Evolutionary conservation across 2,113 vertebrate species (phyloP).

Genomic region (Mobula birostris): DNA sequence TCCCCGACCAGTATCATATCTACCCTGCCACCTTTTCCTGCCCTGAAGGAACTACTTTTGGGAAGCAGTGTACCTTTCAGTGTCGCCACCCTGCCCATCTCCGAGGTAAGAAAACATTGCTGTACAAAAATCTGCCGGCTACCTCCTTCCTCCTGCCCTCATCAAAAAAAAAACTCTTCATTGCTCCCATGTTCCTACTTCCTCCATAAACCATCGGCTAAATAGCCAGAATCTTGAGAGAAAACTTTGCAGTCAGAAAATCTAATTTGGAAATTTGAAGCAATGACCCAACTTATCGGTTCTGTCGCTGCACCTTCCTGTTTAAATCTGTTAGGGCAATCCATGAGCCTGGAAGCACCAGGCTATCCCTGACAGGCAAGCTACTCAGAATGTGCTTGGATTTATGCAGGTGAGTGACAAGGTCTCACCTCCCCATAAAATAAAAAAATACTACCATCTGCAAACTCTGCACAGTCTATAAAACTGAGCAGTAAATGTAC

Average conservation of each 20-base stretch:
- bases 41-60: constrained; percentile 83
- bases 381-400: neutral
- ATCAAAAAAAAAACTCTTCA: neutral
- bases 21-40: constrained; percentile 84
- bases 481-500: neutral
- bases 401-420: neutral
- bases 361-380: neutral
- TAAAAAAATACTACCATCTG: neutral
- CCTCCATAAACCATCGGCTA: neutral
- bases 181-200: neutral
- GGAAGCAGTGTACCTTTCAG: constrained; percentile 80
- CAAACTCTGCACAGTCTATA: neutral
- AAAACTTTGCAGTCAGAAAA: too few relatives aligned
- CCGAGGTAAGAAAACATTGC: constrained; percentile 63
- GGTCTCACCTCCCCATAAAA: neutral
- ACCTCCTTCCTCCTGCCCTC: neutral
- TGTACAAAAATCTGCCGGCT: neutral
- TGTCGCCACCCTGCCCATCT: constrained; percentile 83
- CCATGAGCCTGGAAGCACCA: neutral
- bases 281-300: neutral
- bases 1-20: constrained; percentile 88
- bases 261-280: neutral
- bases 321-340: neutral
- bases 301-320: neutral
- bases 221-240: neutral